Evolutionary conservation across 1,140 invertebrate genomes (phyloP).

Genomic region (Propsilocerus akamusi): DNA sequence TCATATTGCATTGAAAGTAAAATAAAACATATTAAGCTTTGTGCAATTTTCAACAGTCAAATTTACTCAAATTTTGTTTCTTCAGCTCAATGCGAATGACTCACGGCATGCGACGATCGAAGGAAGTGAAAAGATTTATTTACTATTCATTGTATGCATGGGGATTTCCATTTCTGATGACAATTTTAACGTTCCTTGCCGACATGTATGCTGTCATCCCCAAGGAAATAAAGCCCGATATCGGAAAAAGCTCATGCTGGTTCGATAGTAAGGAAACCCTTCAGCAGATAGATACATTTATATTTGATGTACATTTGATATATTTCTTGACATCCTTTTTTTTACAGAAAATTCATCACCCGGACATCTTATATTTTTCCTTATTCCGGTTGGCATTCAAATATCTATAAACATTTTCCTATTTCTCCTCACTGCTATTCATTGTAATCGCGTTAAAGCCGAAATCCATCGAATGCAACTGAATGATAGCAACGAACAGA

Average conservation of each 20-base stretch:
- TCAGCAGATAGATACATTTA: too few relatives aligned
- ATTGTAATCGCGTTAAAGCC: constrained; percentile 44
- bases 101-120: constrained; percentile 23
- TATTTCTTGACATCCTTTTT: not conserved
- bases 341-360: constrained; percentile 15
- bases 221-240: constrained; percentile 26
- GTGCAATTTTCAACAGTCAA: not conserved
- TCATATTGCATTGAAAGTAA: not conserved
- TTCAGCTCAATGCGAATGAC: constrained; percentile 24
- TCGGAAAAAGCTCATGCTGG: constrained; percentile 31
- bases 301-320: not conserved
- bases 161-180: constrained; percentile 31
- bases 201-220: constrained; percentile 25
- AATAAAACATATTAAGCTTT: not conserved
- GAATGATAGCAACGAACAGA: constrained; percentile 26
- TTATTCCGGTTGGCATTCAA: constrained; percentile 36
- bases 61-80: not conserved
- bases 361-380: constrained; percentile 38
- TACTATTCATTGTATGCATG: constrained; percentile 41
- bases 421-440: constrained; percentile 42
- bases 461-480: constrained; percentile 42
- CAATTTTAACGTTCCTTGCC: constrained; percentile 25
- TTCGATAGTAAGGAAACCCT: constrained; percentile 28
- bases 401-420: constrained; percentile 39
- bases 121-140: constrained; percentile 29